Base-by-base conservation (phyloP, 2,888 invertebrate species). In the Cordilura impudica region DNA sequence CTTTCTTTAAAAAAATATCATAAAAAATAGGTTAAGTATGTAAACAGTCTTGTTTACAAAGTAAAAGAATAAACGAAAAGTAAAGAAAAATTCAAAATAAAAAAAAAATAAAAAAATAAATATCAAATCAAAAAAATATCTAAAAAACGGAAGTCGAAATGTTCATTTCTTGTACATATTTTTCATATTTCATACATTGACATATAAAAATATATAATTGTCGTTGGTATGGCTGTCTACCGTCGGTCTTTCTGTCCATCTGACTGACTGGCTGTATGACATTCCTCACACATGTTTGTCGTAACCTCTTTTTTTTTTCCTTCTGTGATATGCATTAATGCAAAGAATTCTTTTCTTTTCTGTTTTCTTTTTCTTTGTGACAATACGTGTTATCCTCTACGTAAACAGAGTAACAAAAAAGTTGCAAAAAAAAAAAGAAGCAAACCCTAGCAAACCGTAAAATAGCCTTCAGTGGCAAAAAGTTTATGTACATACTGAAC, bases 21-120 rank as follows among this genome's bases (percentile, higher is more conserved):
- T 72, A 65, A 63, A 54, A 72, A 54, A 74, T 77, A 67, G 77
- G 72, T 78, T 72, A 67, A 72, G 56, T 73, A 65, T 78, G 65
- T 60, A 70, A 73, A 72, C 67, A 67, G 77, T 21, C 47, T 61
- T 67, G 72, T 67, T 61, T 72, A 63, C 54, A 54, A 51, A 21
- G n/a, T 14, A 31, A 63, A 47, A 61, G 26, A 60, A 63, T 29
- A 51, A 67, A 31, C 31, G 23, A 51, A 56, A 54, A 29, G 14
- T 18, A 31, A 31, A 58, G 18, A 18, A 21, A 29, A 47, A 31
- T 21, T 31, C 1, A 23, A 67, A 67, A 45, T 51, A 16, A 49
- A 56, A 35, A 21, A 26, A 7, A 58, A 29, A 26, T 58, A 53
- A 16, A 14, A 67, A 16, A n/a, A 18, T 31, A 61, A 45, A 45